Evolutionary conservation across 2,888 invertebrate species (phyloP), one percentile per base, ranked within the genome.

Genomic region (Melitaea athalia): DNA sequence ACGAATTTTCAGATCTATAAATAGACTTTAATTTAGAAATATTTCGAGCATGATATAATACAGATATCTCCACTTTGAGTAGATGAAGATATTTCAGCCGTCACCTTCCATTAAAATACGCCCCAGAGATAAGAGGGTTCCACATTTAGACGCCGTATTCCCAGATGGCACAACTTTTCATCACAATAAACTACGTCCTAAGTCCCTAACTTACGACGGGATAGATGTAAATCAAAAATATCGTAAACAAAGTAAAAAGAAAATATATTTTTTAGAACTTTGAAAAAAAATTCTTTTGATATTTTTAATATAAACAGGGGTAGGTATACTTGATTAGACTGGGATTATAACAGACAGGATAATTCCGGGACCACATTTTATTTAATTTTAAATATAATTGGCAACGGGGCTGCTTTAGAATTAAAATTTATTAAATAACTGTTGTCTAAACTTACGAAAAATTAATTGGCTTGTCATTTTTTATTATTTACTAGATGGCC

Each of bases 131-230:
- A 42, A 15, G 42, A 42, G 42, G 8, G 38, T 42, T 57, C 57
- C 42, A 15, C 57, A 57, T 57, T 57, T 57, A 38, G 57, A 57
- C 57, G 38, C 10, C 42, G 38, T 42, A 57, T 11, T 42, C 57
- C 57, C 57, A 57, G 42, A 57, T 42, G 57, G 57, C 42, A 42
- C n/a, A 57, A 57, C 15, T 42, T 57, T 57, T 57, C 57, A 57
- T 42, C 42, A 42, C 57, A 57, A 42, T 57, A 57, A 38, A 57
- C 57, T 15, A 42, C 57, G 38, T 55, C 14, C 53, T 55, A 55
- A 33, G 53, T 33, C 33, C 33, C 31, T n/a, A 33, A 31, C 53
- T 55, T 55, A n/a, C n/a, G n/a, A 31, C 31, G 53, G 31, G n/a
- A 55, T 33, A 55, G 33, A 33, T 7, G 12, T n/a, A 55, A 55